phyloP scores from a whole-genome alignment of 2,797 vertebrate genomes.

The Megalops cyprinoides region DNA sequence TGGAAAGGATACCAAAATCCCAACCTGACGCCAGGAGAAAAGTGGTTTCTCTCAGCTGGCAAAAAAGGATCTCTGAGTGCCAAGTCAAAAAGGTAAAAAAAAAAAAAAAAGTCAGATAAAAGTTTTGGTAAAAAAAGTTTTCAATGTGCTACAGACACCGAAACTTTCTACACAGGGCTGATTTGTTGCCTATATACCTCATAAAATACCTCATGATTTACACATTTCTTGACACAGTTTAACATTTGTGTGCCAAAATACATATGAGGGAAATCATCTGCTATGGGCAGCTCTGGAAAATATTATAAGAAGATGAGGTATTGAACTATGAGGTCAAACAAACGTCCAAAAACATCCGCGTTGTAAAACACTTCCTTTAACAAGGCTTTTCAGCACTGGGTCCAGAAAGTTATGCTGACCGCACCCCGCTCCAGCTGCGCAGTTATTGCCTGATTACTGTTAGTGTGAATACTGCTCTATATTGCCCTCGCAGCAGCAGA shows the following conservation, averaged over 20 bases:
- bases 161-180: neutral
- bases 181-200: neutral
- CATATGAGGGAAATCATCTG: neutral
- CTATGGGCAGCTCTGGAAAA: neutral
- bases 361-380: neutral
- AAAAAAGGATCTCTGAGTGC: too few relatives aligned
- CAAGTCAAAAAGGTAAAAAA: too few relatives aligned
- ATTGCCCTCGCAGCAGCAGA: neutral
- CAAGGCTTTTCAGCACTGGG: neutral
- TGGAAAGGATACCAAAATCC: too few relatives aligned
- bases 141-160: neutral
- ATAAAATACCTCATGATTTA: neutral
- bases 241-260: neutral
- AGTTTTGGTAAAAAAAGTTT: neutral
- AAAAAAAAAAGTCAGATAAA: neutral
- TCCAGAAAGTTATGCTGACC: neutral
- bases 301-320: too few relatives aligned
- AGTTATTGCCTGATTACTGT: neutral
- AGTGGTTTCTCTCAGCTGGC: neutral
- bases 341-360: neutral
- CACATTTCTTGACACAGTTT: neutral
- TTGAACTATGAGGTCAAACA: neutral
- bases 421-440: neutral
- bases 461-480: neutral
- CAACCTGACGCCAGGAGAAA: neutral